Evolutionary conservation across 2,888 invertebrate genomes (phyloP).

Genomic region (Cancer borealis): DNA sequence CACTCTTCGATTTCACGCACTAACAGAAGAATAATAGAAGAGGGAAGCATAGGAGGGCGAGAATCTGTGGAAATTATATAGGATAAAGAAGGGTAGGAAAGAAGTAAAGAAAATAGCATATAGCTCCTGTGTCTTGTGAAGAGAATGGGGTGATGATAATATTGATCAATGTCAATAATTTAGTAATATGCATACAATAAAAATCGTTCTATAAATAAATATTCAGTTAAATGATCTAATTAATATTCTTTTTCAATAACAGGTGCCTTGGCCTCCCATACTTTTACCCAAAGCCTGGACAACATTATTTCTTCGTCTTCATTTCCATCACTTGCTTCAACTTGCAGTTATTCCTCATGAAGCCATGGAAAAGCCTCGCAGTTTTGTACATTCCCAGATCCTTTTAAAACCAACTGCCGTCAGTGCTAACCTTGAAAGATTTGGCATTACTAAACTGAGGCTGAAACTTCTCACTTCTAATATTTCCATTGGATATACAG

Average conservation of each 20-base stretch:
- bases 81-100: too few relatives aligned
- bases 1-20: too few relatives aligned
- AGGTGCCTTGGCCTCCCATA: conserved; percentile 52
- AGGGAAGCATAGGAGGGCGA: too few relatives aligned
- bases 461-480: conserved; percentile 39
- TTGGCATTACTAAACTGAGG: conserved; percentile 24
- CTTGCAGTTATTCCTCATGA: conserved; percentile 54
- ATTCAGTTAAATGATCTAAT: background rate
- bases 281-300: conserved; percentile 35
- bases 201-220: background rate
- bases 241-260: background rate
- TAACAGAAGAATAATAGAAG: too few relatives aligned
- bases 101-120: too few relatives aligned
- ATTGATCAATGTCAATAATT: background rate
- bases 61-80: too few relatives aligned
- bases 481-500: conserved; percentile 35
- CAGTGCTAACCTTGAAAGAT: conserved; percentile 30
- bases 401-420: conserved; percentile 38
- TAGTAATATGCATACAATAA: background rate
- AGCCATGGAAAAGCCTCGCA: background rate
- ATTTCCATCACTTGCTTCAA: conserved; percentile 57
- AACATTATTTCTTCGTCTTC: conserved; percentile 26
- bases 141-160: background rate
- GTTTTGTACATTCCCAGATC: background rate
- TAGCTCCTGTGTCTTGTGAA: background rate